Evolutionary conservation across 2,888 invertebrate genomes (phyloP).

Genomic region (Megastigmus dorsalis): DNA sequence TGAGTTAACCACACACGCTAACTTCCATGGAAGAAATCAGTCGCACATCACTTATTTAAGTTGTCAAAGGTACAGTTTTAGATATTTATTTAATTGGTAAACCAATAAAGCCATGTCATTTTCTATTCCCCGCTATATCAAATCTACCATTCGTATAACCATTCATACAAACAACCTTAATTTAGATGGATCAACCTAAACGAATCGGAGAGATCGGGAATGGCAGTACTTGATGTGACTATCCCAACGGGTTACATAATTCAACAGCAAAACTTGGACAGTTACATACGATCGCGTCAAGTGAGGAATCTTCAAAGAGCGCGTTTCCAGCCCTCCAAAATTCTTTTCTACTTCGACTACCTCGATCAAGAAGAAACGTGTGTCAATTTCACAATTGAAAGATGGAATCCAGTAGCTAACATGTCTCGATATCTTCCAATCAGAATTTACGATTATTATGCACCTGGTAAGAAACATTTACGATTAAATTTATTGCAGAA

Average conservation of each 20-base stretch:
- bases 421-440: constrained; percentile 94
- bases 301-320: constrained; percentile 91
- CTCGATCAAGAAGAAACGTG: constrained; percentile 90
- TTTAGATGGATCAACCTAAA: constrained; percentile 85
- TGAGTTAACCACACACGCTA: constrained; percentile 83
- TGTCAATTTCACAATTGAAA: constrained; percentile 92
- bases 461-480: constrained; percentile 85
- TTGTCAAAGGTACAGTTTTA: constrained; percentile 86
- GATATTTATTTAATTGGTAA: not conserved
- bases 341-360: constrained; percentile 94
- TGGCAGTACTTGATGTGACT: constrained; percentile 90
- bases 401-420: constrained; percentile 97
- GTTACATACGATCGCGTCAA: constrained; percentile 86
- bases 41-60: constrained; percentile 91
- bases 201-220: constrained; percentile 89
- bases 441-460: constrained; percentile 95
- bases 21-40: constrained; percentile 92
- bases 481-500: not conserved
- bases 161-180: not conserved
- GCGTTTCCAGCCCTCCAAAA: constrained; percentile 86
- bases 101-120: not conserved
- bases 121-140: not conserved
- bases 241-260: constrained; percentile 94
- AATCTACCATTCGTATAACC: not conserved
- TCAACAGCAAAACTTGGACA: constrained; percentile 91